Evolutionary conservation across 2,888 invertebrate species (phyloP).

Genomic region (Tribolium freemani): DNA sequence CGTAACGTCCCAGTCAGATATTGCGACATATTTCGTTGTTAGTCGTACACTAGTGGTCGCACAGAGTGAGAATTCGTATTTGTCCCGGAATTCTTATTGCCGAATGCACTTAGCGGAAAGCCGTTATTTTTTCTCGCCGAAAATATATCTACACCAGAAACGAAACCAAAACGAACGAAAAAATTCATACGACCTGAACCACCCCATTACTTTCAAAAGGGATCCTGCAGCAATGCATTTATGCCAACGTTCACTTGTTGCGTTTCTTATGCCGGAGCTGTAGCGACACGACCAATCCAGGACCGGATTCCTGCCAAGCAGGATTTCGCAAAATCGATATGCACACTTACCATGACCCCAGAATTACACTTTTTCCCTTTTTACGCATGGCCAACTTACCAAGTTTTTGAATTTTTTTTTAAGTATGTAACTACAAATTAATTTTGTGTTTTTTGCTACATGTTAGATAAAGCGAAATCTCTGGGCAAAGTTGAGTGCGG

Average conservation of each 20-base stretch:
- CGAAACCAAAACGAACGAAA: background rate
- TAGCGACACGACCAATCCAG: background rate
- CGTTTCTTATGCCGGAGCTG: constrained; percentile 12
- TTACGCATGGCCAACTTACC: no score
- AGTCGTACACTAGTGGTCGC: constrained; percentile 41
- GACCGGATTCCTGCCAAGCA: background rate
- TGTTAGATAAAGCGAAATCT: constrained; percentile 1
- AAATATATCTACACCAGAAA: background rate
- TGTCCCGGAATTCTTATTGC: constrained; percentile 43
- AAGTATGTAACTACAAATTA: no score
- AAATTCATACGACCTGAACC: constrained; percentile 9
- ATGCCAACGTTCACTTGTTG: constrained; percentile 35
- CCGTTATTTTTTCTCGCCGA: constrained; percentile 37
- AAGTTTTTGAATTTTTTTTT: no score
- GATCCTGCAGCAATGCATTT: constrained; percentile 16
- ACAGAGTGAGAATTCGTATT: constrained; percentile 41
- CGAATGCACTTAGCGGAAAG: constrained; percentile 42
- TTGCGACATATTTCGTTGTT: constrained; percentile 44
- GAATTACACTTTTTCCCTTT: no score
- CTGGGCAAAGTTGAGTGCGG: background rate
- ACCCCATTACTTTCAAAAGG: constrained; percentile 31
- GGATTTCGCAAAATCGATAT: background rate
- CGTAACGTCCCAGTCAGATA: constrained; percentile 41
- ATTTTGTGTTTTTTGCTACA: background rate
- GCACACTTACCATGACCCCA: no score